Evolutionary conservation across 1,140 invertebrate genomes (phyloP).

Genomic region (Vanessa atalanta): DNA sequence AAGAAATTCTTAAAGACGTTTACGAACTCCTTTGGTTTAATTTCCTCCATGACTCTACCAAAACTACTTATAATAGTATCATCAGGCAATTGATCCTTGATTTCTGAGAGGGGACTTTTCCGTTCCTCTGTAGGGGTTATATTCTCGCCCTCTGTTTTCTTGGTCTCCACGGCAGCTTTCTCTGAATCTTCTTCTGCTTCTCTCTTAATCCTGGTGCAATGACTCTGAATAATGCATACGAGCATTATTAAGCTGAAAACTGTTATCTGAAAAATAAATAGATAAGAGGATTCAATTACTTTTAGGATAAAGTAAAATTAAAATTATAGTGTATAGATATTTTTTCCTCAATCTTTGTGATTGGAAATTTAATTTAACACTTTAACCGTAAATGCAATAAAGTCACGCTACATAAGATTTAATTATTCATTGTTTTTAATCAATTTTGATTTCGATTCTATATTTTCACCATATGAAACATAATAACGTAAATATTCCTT

Average conservation of each 20-base stretch:
- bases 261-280: constrained; percentile 11
- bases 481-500: too few relatives aligned
- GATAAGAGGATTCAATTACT: too few relatives aligned
- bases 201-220: neutral
- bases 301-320: neutral
- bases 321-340: neutral
- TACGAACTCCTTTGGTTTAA: neutral
- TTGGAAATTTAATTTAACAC: too few relatives aligned
- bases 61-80: neutral
- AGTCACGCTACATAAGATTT: too few relatives aligned
- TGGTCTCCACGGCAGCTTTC: neutral
- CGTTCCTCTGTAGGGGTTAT: neutral
- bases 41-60: neutral
- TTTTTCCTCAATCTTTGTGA: too few relatives aligned
- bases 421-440: too few relatives aligned
- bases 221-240: constrained; percentile 4
- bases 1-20: neutral
- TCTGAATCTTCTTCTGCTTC: neutral
- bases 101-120: neutral
- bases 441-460: too few relatives aligned
- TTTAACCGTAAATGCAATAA: too few relatives aligned
- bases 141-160: neutral
- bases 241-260: neutral
- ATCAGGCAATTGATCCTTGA: neutral
- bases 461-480: too few relatives aligned